phyloP scores from a whole-genome alignment of 1,140 invertebrate species.

The Pemphigus obesinymphae region DNA sequence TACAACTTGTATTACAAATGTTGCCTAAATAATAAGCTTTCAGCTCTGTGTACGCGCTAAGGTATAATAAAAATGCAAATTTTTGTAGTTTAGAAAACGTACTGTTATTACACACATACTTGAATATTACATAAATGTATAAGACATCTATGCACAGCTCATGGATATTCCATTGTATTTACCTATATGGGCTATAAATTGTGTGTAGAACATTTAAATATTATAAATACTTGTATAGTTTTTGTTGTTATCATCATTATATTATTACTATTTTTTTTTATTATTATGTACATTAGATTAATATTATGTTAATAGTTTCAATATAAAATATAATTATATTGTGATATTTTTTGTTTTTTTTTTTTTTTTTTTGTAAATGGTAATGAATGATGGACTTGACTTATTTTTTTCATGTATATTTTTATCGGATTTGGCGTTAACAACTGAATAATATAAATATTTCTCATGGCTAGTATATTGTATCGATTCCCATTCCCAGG shows the following conservation, averaged over 20 bases:
- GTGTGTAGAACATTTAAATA: too few species aligned
- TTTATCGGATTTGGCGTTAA: not conserved
- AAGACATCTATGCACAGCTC: too few species aligned
- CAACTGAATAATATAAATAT: not conserved
- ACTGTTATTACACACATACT: too few species aligned
- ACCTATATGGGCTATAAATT: too few species aligned
- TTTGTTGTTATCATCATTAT: not conserved
- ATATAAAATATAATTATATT: too few species aligned
- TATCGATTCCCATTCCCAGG: too few species aligned
- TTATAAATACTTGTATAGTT: not conserved
- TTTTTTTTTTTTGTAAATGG: not conserved
- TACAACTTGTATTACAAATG: not conserved
- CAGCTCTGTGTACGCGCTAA: slow-evolving; percentile 2
- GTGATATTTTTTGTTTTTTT: not conserved
- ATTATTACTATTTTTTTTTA: not conserved
- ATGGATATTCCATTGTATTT: too few species aligned
- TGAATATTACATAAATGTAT: too few species aligned
- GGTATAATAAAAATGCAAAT: not conserved
- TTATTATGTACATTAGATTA: not conserved
- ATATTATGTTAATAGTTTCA: not conserved
- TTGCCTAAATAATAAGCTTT: slow-evolving; percentile 16
- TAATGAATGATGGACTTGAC: not conserved
- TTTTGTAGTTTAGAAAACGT: not conserved
- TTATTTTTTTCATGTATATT: not conserved
- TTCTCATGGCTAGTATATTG: too few species aligned